Conservation (phyloP, 2,888 invertebrate species). For the Aporophyla nigra region DNA sequence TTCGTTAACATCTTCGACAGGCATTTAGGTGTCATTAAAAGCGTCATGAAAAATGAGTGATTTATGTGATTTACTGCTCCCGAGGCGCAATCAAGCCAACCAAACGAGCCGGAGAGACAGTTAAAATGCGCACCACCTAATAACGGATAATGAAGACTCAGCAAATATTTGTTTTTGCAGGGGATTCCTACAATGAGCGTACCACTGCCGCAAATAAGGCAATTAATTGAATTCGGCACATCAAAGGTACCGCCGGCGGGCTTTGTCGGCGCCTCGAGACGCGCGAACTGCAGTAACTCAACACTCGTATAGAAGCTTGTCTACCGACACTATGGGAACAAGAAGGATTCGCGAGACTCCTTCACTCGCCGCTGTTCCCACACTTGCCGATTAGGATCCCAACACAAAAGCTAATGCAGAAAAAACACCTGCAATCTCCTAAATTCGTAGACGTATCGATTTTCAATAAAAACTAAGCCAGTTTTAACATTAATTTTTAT, state of each 20-base stretch:
- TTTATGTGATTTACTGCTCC: slow-evolving; percentile 54
- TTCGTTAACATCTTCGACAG: slow-evolving; percentile 42
- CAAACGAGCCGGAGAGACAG: slow-evolving; percentile 68
- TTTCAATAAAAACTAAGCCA: slow-evolving; percentile 69
- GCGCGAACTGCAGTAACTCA: slow-evolving; percentile 79
- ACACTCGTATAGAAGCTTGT: slow-evolving; percentile 82
- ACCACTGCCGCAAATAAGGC: slow-evolving; percentile 87
- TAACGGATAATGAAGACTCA: slow-evolving; percentile 88
- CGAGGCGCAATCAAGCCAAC: slow-evolving; percentile 48
- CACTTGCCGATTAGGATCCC: slow-evolving; percentile 61
- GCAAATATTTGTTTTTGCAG: slow-evolving; percentile 90
- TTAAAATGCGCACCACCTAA: slow-evolving; percentile 85
- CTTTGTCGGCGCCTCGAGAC: slow-evolving; percentile 86
- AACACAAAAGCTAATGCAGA: slow-evolving; percentile 66
- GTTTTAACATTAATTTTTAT: not conserved
- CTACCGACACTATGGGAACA: slow-evolving; percentile 58
- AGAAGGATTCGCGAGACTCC: slow-evolving; percentile 69
- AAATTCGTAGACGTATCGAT: slow-evolving; percentile 70
- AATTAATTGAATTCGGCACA: slow-evolving; percentile 90
- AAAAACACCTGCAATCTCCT: slow-evolving; percentile 74
- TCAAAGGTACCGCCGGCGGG: slow-evolving; percentile 86
- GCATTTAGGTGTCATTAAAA: slow-evolving; percentile 34
- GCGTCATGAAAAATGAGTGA: slow-evolving; percentile 58
- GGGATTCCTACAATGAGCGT: slow-evolving; percentile 84
- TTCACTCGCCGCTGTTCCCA: slow-evolving; percentile 75